These are phyloP conservation scores for Acrocephalus arundinaceus DNA, from an alignment of 2,113 vertebrate genomes.

Conservation along the genomic window DNA sequence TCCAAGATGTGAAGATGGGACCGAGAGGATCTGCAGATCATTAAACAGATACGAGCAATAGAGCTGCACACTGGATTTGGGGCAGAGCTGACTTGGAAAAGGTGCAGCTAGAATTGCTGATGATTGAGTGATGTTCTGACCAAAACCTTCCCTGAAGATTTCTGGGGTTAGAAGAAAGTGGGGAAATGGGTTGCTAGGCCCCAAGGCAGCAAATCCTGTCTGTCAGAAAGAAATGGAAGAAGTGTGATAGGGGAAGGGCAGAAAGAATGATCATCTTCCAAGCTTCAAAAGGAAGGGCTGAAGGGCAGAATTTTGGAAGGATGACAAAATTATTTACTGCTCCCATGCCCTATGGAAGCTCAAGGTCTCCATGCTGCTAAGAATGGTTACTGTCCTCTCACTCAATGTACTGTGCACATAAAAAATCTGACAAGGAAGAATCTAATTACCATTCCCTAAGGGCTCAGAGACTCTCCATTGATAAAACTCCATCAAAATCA, in stretches of 20 bases:
- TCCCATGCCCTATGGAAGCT: not conserved
- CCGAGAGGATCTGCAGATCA: not conserved
- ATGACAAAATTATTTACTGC: constrained; percentile 3
- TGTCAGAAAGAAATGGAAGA: not conserved
- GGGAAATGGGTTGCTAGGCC: not conserved
- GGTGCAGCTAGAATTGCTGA: not conserved
- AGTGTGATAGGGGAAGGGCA: not conserved
- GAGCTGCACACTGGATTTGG: not conserved
- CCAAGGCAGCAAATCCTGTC: not conserved
- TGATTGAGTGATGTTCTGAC: not conserved
- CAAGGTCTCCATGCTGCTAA: not conserved
- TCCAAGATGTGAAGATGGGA: not conserved
- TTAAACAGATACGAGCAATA: not conserved
- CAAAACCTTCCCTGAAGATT: not conserved
- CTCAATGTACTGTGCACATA: not conserved
- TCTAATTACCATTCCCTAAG: not conserved
- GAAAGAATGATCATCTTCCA: not conserved
- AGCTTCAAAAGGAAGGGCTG: not conserved
- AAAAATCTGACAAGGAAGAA: not conserved
- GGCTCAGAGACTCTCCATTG: not conserved
- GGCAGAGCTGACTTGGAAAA: not conserved
- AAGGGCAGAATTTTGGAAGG: not conserved
- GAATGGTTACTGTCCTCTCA: not conserved
- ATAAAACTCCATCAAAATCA: not conserved
- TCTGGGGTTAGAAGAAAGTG: not conserved